Percentiles rank a stretch among this genome's conserved stretches.
phyloP scores from a whole-genome alignment of 2,888 invertebrate species.

The Camponotus fellah region DNA sequence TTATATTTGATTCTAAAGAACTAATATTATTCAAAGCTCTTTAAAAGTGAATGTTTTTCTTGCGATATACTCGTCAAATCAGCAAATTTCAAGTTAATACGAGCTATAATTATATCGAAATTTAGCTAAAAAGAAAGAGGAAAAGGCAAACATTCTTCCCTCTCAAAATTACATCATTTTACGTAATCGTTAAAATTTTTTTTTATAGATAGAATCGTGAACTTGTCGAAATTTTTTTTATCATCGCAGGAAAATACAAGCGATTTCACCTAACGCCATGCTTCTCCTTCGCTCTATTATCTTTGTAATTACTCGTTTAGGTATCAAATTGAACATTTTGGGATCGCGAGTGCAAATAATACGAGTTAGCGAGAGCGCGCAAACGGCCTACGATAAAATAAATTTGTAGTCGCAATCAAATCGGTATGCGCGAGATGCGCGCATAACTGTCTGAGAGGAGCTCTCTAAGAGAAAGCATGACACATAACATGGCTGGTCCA shows the following conservation, averaged over 20 bases:
- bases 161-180: background rate
- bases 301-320: slow-evolving; percentile 29
- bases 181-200: background rate
- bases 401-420: slow-evolving; percentile 39
- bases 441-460: background rate
- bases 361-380: background rate
- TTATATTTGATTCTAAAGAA: background rate
- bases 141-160: background rate
- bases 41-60: background rate
- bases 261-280: background rate
- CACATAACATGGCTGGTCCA: background rate
- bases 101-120: background rate
- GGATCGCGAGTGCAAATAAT: background rate
- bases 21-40: background rate
- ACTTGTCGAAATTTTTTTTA: background rate
- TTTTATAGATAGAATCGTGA: background rate
- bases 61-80: background rate
- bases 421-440: slow-evolving; percentile 7
- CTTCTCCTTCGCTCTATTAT: slow-evolving; percentile 2
- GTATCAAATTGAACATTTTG: slow-evolving; percentile 6
- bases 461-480: background rate
- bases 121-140: background rate
- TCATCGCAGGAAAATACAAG: background rate
- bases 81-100: background rate
- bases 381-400: slow-evolving; percentile 32